These are phyloP conservation scores for Eupsittula cactorum DNA, from an alignment of 2,113 vertebrate species.

Conservation along the genomic window DNA sequence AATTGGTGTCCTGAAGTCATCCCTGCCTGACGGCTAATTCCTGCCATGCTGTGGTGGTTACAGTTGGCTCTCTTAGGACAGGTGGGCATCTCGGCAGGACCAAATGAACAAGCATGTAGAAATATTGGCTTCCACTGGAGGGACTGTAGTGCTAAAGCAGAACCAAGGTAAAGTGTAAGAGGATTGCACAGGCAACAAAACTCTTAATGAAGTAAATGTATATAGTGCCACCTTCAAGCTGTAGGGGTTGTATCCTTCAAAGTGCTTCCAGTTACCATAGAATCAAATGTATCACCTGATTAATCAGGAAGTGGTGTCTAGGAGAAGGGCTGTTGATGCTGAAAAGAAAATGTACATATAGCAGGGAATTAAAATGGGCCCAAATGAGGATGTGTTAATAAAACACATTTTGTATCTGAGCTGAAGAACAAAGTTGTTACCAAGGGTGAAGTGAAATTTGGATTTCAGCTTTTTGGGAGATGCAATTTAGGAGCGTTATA, in stretches of 20 bases:
- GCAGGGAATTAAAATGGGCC: background rate
- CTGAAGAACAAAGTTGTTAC: background rate
- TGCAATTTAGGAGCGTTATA: background rate
- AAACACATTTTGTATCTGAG: background rate
- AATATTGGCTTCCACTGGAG: conserved; percentile 13
- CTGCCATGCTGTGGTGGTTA: background rate
- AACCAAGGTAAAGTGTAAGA: background rate
- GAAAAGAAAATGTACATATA: background rate
- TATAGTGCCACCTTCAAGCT: background rate
- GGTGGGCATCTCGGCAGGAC: conserved; percentile 23
- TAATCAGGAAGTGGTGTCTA: background rate
- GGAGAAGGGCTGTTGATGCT: background rate
- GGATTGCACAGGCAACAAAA: background rate
- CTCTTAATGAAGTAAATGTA: background rate
- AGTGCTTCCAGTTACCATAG: background rate
- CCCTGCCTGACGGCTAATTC: conserved; percentile 45
- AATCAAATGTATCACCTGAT: background rate
- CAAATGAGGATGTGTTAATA: background rate
- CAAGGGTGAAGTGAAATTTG: background rate
- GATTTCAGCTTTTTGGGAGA: background rate
- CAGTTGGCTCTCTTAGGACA: background rate
- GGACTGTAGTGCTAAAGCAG: conserved; percentile 4
- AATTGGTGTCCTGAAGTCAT: conserved; percentile 50
- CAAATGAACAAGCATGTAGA: background rate
- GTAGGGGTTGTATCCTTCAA: background rate